phyloP scores from a whole-genome alignment of 2,797 vertebrate genomes.

The Oryzias sinensis region DNA sequence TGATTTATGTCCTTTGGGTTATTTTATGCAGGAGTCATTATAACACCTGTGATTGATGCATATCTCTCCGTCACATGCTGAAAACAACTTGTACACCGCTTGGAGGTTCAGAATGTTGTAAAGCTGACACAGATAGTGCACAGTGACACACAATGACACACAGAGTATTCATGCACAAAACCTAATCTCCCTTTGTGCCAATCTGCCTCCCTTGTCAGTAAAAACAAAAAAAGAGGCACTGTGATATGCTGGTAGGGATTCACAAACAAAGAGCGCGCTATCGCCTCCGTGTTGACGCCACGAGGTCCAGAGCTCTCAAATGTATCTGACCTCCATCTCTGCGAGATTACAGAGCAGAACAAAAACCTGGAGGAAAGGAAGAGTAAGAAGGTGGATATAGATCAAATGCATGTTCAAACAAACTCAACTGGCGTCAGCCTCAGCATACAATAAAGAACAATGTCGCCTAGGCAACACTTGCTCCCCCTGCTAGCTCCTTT shows the following conservation, averaged over 20 bases:
- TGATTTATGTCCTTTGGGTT: constrained; percentile 55
- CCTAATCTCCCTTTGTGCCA: constrained; percentile 29
- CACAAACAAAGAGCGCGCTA: constrained; percentile 71
- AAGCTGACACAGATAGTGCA: constrained; percentile 24
- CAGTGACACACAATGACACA: constrained; percentile 28
- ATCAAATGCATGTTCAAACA: constrained; percentile 75
- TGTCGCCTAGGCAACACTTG: constrained; percentile 65
- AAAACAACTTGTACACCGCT: constrained; percentile 39
- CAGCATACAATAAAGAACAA: constrained; percentile 67
- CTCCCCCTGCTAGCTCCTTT: constrained; percentile 9
- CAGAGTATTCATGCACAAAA: constrained; percentile 25
- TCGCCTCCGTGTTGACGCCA: constrained; percentile 79
- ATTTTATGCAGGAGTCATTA: constrained; percentile 60
- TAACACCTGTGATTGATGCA: constrained; percentile 49
- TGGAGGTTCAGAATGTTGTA: constrained; percentile 33
- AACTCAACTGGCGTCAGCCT: constrained; percentile 47
- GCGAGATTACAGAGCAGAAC: constrained; percentile 53
- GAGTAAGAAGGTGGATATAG: constrained; percentile 57
- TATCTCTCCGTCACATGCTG: constrained; percentile 24
- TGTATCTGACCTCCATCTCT: constrained; percentile 77
- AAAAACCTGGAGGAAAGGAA: constrained; percentile 38
- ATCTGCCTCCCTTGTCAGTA: constrained; percentile 11
- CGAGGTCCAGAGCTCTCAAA: constrained; percentile 79
- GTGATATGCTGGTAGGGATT: constrained; percentile 67
- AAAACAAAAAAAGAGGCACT: constrained; percentile 28